Conservation (phyloP, 2,797 vertebrate genomes). For the Crypturellus tataupa region DNA sequence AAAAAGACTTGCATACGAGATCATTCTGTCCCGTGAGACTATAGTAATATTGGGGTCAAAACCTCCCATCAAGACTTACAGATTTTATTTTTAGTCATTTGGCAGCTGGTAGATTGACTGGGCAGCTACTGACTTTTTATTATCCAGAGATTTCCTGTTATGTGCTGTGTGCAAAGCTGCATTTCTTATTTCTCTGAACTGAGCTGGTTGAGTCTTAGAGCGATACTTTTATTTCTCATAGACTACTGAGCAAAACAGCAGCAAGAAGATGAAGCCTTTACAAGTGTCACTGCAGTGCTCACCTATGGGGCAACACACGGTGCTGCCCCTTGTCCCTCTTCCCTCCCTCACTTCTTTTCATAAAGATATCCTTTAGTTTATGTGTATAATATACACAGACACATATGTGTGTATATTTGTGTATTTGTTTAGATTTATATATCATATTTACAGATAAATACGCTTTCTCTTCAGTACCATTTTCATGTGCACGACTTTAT, state of each 20-base stretch:
- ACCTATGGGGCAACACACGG: background rate
- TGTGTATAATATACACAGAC: too few species aligned
- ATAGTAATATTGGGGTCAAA: accelerated
- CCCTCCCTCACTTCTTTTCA: background rate
- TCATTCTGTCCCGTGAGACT: background rate
- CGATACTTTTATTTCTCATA: background rate
- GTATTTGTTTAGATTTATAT: too few species aligned
- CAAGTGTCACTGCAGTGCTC: accelerated
- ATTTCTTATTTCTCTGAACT: accelerated
- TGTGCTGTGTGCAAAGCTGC: background rate
- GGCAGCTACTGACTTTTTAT: background rate
- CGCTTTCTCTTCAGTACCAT: background rate
- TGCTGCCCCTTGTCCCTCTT: background rate
- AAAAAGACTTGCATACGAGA: background rate
- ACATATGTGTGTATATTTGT: too few species aligned
- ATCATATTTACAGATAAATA: too few species aligned
- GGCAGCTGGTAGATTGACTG: background rate
- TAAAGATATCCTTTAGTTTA: background rate
- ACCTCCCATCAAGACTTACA: background rate
- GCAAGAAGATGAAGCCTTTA: accelerated
- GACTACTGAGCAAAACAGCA: background rate
- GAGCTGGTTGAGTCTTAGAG: background rate
- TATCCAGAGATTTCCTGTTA: accelerated
- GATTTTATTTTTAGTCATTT: background rate
- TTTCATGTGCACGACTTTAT: background rate